phyloP scores from a whole-genome alignment of 2,888 invertebrate genomes.

The Drosophila antonietae region DNA sequence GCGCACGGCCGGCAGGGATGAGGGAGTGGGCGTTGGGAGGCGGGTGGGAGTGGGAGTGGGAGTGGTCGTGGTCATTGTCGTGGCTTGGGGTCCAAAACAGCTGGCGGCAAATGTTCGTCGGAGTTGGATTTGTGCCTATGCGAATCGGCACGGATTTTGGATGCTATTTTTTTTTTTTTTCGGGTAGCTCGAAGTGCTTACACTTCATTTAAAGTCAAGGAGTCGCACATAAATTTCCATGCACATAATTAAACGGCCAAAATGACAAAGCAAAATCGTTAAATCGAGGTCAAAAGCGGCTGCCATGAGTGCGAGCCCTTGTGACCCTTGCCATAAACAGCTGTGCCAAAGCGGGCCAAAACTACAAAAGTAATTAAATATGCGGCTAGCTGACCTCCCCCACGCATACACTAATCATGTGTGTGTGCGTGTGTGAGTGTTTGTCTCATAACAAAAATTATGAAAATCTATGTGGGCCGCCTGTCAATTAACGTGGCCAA shows the following conservation, averaged over 20 bases:
- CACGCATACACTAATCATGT: background rate
- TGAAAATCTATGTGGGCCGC: conserved; percentile 67
- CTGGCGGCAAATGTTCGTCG: conserved; percentile 54
- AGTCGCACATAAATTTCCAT: conserved; percentile 79
- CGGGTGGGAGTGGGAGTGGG: background rate
- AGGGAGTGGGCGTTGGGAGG: background rate
- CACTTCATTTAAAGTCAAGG: conserved; percentile 77
- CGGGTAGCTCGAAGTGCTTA: conserved; percentile 47
- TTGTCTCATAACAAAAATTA: conserved; percentile 68
- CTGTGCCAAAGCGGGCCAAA: conserved; percentile 36
- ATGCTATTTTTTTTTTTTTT: conserved; percentile 14
- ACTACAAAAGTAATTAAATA: conserved; percentile 72
- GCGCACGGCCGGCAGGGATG: background rate
- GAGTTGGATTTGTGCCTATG: conserved; percentile 32
- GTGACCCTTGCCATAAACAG: background rate
- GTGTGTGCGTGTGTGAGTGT: conserved; percentile 19
- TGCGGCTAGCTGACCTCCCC: conserved; percentile 64
- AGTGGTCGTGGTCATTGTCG: background rate
- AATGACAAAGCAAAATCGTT: conserved; percentile 80
- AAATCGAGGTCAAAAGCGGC: conserved; percentile 69
- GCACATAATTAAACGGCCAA: conserved; percentile 81
- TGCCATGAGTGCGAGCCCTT: conserved; percentile 1
- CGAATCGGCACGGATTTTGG: background rate
- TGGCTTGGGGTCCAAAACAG: conserved; percentile 50
- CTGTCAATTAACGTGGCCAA: conserved; percentile 61